Evolutionary conservation across 1,140 invertebrate species (phyloP).

Genomic region (Ostrea denselamellosa): DNA sequence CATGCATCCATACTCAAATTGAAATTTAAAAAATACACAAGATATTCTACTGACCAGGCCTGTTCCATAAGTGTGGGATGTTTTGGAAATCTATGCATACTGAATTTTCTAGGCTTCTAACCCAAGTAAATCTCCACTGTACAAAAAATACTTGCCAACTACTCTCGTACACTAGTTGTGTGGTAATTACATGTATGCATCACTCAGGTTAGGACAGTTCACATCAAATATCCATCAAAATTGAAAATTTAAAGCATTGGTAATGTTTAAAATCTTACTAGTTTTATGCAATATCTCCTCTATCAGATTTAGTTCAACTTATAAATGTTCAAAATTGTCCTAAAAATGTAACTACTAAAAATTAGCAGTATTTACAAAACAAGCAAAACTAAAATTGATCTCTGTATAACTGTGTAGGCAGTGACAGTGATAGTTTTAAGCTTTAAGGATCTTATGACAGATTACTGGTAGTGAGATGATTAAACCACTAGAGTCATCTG

Average conservation of each 20-base stretch:
- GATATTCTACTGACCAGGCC: neutral
- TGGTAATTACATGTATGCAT: neutral
- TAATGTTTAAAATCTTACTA: neutral
- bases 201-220: neutral
- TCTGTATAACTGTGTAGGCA: neutral
- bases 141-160: neutral
- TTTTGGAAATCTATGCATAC: slow-evolving; percentile 2
- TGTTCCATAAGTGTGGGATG: neutral
- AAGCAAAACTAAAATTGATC: too few relatives aligned
- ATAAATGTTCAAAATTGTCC: neutral
- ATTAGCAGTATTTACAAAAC: slow-evolving; percentile 14
- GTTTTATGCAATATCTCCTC: neutral
- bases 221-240: neutral
- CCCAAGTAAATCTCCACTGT: neutral
- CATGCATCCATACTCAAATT: too few relatives aligned
- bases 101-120: neutral
- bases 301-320: neutral
- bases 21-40: neutral
- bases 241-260: neutral
- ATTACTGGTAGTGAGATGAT: neutral
- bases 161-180: neutral
- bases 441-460: neutral
- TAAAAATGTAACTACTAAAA: neutral
- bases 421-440: neutral
- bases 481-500: neutral